phyloP scores from a whole-genome alignment of 2,113 vertebrate species.

The Amblyopsis rosae region DNA sequence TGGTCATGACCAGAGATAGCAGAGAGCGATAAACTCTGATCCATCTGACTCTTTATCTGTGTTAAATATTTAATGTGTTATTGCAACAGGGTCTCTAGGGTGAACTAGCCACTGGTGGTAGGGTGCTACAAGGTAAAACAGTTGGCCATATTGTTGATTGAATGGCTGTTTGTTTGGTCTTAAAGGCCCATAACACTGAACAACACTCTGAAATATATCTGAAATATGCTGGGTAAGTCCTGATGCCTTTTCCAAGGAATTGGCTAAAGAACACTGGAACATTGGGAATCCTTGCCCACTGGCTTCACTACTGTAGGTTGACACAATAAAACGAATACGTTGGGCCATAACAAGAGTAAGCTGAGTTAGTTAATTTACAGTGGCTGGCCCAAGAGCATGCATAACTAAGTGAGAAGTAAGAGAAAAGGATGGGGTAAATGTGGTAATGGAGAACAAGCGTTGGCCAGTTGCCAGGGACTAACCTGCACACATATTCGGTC shows the following conservation, averaged over 20 bases:
- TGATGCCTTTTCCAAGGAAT: conserved; percentile 30
- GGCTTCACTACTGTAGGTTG: not conserved
- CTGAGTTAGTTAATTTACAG: conserved; percentile 4
- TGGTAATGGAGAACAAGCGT: conserved; percentile 1
- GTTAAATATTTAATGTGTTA: conserved; percentile 76
- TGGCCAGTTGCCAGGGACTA: conserved; percentile 29
- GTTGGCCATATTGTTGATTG: conserved; percentile 58
- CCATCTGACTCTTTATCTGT: conserved; percentile 70
- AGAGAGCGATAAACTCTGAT: conserved; percentile 70
- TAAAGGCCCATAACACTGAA: conserved; percentile 25
- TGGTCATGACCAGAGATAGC: conserved; percentile 72
- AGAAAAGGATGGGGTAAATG: not conserved
- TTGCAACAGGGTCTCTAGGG: conserved; percentile 64
- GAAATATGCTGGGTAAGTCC: conserved; percentile 28
- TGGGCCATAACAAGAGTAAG: conserved; percentile 24
- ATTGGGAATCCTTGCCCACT: conserved; percentile 3
- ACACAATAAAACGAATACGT: not conserved
- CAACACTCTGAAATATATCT: conserved; percentile 2
- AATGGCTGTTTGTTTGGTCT: conserved; percentile 64
- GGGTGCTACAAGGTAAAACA: conserved; percentile 66
- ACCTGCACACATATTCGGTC: conserved; percentile 91
- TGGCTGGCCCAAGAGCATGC: not conserved
- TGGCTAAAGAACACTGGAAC: conserved; percentile 14
- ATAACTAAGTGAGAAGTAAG: conserved; percentile 4
- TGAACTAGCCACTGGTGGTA: conserved; percentile 61